Base-by-base conservation (phyloP, 1,140 invertebrate species). In the Meloidogyne exigua region DNA sequence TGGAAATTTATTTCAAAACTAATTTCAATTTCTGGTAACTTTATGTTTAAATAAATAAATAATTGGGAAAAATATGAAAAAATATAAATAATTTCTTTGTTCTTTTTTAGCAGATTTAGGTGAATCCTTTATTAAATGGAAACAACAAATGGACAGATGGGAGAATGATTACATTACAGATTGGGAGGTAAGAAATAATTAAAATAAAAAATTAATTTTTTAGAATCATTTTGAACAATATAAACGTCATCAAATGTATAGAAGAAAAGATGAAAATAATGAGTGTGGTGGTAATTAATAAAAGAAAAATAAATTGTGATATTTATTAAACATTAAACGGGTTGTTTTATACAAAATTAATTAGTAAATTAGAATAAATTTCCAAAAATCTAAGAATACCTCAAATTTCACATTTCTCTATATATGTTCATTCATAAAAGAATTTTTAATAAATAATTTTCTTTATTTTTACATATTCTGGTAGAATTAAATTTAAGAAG, bases 1-100 rank as follows among this genome's bases (percentile, higher is more conserved):
- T 97, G 95, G 95, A 93, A 95, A 88, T 92, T 94, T 85, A 90
- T 96, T 87, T 95, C 95, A 72, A 92, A 94, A 87, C 89, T 96
- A 39, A 91, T 94, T 78, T 89, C 92, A 81, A 91, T 91, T 12
- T 88, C 89, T 68, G 87, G 90, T 90, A 84, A 83, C 49, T 63
- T 32, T 25, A n/a, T n/a, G n/a, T n/a, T n/a, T n/a, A n/a, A n/a
- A n/a, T n/a, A n/a, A n/a, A n/a, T n/a, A n/a, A n/a, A n/a, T n/a
- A n/a, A n/a, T n/a, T n/a, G n/a, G n/a, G n/a, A 32, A 32, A 25
- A 49, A 72, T 49, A 44, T 13, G 13, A 12, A 25, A 15, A 25
- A 39, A 23, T 21, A 82, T 18, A 13, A 26, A 71, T 39, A 44
- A 67, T 62, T 36, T 28, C n/a, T 73, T 80, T 80, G 65, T 84